Base-by-base conservation (phyloP, 1,140 invertebrate genomes). In the Papilio xuthus region DNA sequence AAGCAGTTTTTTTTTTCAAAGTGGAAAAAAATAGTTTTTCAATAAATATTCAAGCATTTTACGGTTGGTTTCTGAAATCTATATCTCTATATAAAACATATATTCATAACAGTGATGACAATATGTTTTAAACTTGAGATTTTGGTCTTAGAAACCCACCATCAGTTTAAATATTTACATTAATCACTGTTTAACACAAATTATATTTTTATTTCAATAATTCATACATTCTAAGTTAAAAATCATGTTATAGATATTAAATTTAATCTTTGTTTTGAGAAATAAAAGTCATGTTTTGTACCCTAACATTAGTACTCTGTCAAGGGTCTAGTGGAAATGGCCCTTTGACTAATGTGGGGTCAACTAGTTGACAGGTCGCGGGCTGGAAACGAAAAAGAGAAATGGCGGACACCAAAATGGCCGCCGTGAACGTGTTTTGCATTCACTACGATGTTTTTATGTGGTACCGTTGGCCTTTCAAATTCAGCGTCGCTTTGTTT, bases 301-400 rank as follows among this genome's bases (percentile, higher is more conserved):
- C 42, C 53, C 2, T 13, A 37, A 76, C 73, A 76, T 76, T 63
- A 76, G 73, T 76, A 76, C 18, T n/a, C 53, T 76, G 74, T 76
- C 74, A 63, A 76, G 37, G 32, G 32, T 7, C 50, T 28, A 41
- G 73, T 75, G 28, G 56, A 77, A 82, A 79, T 53, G 75, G 42
- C 23, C 70, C 20, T 8, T 44, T 82, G 78, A 82, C 76, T 78
- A 82, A 82, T 82, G 81, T 69, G 53, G 78, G 81, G 81, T 82
- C 80, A 82, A 75, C 74, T 77, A 79, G 80, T 75, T 79, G 81
- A 82, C 81, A 79, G 75, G n/a, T 77, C 32, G 70, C 63, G 42
- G 78, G 76, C 71, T 75, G 44, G 60, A 79, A 72, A 79, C 71
- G 78, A 47, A 41, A 79, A 77, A 79, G 47, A 82, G 74, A 82